Percentiles rank a stretch among this genome's conserved stretches.
Evolutionary conservation across 2,797 vertebrate species (phyloP).

Genomic region (Dendrocincla tyrannina): DNA sequence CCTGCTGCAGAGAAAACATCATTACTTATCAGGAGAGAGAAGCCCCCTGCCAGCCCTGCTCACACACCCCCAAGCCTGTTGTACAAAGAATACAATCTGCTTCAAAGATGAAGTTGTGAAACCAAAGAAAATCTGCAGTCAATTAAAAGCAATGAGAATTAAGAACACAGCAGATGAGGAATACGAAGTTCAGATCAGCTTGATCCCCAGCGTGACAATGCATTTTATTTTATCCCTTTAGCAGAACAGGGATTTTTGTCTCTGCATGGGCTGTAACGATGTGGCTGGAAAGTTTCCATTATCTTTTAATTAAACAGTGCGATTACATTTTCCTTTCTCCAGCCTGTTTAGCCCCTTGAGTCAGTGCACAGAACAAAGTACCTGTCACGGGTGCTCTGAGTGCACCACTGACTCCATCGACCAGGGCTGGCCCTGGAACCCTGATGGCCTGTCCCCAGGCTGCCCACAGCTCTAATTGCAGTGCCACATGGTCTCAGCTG

Average conservation of each 20-base stretch:
- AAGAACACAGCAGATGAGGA: background rate
- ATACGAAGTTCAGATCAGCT: background rate
- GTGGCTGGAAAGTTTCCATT: constrained; percentile 28
- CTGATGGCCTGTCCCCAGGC: background rate
- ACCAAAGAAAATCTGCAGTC: constrained; percentile 4
- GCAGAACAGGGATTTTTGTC: background rate
- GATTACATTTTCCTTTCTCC: background rate
- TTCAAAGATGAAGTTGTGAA: background rate
- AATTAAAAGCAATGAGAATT: background rate
- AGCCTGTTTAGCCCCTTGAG: background rate
- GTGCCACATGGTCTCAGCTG: fast-evolving
- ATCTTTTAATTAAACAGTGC: constrained; percentile 35
- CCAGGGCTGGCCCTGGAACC: background rate
- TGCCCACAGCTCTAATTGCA: background rate
- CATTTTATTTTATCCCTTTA: constrained; percentile 19
- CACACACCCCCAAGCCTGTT: background rate
- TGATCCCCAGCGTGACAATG: background rate
- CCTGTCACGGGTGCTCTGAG: fast-evolving
- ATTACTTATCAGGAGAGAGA: background rate
- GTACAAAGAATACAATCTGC: background rate
- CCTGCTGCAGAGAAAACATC: background rate
- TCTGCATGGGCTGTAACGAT: background rate
- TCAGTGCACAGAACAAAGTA: background rate
- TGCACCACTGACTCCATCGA: background rate
- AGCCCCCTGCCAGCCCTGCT: background rate